These are phyloP conservation scores for Amphipoea oculea DNA, from an alignment of 2,888 invertebrate genomes.

Conservation along the genomic window DNA sequence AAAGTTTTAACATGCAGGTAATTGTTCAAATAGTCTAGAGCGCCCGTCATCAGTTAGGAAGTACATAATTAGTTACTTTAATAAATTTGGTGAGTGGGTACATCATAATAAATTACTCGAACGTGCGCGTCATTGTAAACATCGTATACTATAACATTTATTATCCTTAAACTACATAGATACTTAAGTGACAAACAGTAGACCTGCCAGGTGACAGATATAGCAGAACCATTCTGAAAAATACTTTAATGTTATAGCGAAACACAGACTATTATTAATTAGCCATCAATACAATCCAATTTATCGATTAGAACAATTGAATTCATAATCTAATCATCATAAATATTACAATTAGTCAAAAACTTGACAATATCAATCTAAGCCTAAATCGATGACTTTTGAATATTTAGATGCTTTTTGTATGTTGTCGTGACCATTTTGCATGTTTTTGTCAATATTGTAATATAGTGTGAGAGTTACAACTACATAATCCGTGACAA, in stretches of 20 bases:
- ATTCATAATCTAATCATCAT: background rate
- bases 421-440: slow-evolving; percentile 11
- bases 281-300: background rate
- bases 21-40: too few relatives aligned
- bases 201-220: too few relatives aligned
- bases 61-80: too few relatives aligned
- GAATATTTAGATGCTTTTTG: slow-evolving; percentile 15
- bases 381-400: background rate
- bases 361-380: background rate
- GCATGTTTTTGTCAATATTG: slow-evolving; percentile 12
- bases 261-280: too few relatives aligned
- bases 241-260: too few relatives aligned
- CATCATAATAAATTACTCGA: too few relatives aligned
- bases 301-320: background rate
- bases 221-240: too few relatives aligned
- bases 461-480: background rate
- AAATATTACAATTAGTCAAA: background rate
- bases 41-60: too few relatives aligned
- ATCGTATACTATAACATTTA: too few relatives aligned
- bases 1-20: too few relatives aligned
- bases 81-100: too few relatives aligned
- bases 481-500: slow-evolving; percentile 15
- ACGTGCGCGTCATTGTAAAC: too few relatives aligned
- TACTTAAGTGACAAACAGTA: background rate
- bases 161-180: background rate